phyloP scores from a whole-genome alignment of 2,113 vertebrate species.

The Peromyscus maniculatus region DNA sequence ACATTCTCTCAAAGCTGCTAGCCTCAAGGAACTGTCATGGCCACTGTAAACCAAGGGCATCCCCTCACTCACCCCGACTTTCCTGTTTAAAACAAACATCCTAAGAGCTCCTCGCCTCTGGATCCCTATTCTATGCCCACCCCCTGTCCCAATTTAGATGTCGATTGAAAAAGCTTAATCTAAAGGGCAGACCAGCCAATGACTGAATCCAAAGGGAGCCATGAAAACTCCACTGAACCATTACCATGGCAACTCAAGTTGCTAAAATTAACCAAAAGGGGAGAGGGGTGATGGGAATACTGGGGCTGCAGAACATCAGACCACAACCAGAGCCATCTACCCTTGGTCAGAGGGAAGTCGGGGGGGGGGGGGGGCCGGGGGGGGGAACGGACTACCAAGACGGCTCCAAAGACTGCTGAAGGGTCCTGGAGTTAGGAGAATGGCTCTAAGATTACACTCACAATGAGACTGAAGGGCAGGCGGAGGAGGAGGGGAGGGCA shows the following conservation, averaged over 20 bases:
- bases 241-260: constrained; percentile 84
- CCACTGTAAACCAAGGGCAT: constrained; percentile 67
- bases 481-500: no score
- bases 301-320: constrained; percentile 63
- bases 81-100: constrained; percentile 13
- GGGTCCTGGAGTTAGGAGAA: not conserved
- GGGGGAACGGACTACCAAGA: not conserved
- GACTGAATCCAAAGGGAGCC: constrained; percentile 84
- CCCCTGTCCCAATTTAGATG: constrained; percentile 71
- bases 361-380: not conserved
- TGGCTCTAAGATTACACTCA: not conserved
- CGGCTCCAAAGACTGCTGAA: not conserved
- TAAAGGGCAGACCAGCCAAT: constrained; percentile 82
- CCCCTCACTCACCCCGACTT: constrained; percentile 59
- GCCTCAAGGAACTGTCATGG: constrained; percentile 48
- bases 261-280: constrained; percentile 86
- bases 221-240: constrained; percentile 79
- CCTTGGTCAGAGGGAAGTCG: constrained; percentile 68
- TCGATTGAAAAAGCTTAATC: constrained; percentile 73
- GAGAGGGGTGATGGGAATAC: constrained; percentile 72
- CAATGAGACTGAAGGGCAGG: not conserved
- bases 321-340: constrained; percentile 65
- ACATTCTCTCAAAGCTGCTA: not conserved
- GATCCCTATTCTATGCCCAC: constrained; percentile 78
- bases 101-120: not conserved